Evolutionary conservation across 1,140 invertebrate species (phyloP).

Genomic region (Thalassaphorura encarpata): DNA sequence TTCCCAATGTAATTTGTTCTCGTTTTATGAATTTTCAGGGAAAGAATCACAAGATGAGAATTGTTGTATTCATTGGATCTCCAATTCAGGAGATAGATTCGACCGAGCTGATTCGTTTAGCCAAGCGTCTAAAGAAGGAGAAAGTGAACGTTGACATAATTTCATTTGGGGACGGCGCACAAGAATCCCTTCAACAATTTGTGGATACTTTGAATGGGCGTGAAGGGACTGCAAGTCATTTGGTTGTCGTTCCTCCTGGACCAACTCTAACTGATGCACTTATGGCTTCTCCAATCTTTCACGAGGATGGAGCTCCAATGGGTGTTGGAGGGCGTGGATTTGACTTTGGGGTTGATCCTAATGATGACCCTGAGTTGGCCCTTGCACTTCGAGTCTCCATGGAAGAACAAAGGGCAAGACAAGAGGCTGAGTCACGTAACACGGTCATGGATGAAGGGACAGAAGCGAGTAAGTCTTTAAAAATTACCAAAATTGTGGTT

Average conservation of each 20-base stretch:
- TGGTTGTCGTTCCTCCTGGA: conserved; percentile 90
- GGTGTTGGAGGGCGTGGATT: conserved; percentile 64
- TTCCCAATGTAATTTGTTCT: not conserved
- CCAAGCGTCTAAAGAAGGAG: conserved; percentile 97
- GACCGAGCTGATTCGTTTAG: conserved; percentile 88
- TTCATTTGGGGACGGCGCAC: conserved; percentile 91
- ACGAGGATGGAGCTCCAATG: conserved; percentile 85
- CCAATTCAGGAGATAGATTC: conserved; percentile 79
- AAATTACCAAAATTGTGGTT: too few species aligned
- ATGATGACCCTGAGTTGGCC: conserved; percentile 98
- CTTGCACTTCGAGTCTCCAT: conserved; percentile 94
- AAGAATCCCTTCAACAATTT: conserved; percentile 77
- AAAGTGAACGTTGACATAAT: conserved; percentile 98
- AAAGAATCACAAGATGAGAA: conserved; percentile 98
- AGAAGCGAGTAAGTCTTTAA: conserved; percentile 32
- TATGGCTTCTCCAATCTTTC: conserved; percentile 87
- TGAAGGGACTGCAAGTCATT: conserved; percentile 81
- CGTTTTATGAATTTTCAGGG: conserved; percentile 44
- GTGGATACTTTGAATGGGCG: conserved; percentile 95
- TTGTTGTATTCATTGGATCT: conserved; percentile 95
- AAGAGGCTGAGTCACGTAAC: conserved; percentile 84
- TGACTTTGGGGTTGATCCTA: conserved; percentile 98
- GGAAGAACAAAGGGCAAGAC: conserved; percentile 96
- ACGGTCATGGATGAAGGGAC: conserved; percentile 39
- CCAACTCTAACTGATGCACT: conserved; percentile 92